phyloP scores from a whole-genome alignment of 2,888 invertebrate genomes.

The Zaprionus lineosus region DNA sequence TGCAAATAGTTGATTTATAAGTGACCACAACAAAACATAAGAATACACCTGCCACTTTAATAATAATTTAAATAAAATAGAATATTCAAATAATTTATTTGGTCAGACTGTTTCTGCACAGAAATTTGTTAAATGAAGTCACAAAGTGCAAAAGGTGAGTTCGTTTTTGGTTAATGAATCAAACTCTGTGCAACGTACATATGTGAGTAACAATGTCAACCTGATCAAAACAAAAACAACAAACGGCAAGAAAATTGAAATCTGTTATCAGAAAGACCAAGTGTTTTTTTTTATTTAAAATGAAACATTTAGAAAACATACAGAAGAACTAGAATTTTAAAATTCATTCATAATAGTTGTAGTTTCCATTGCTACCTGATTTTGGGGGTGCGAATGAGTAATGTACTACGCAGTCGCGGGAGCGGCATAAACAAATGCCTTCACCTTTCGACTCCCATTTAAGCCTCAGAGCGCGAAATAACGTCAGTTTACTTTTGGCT shows the following conservation, averaged over 20 bases:
- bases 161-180: slow-evolving; percentile 1
- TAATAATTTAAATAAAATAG: no score
- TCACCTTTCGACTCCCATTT: slow-evolving; percentile 42
- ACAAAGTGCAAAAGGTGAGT: slow-evolving; percentile 42
- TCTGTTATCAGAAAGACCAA: no score
- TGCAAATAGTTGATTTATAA: no score
- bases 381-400: not conserved
- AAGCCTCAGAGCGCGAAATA: slow-evolving; percentile 44
- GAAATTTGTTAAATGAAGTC: slow-evolving; percentile 29
- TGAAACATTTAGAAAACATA: no score
- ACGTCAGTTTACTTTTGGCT: slow-evolving; percentile 65
- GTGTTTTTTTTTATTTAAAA: no score
- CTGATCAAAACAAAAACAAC: slow-evolving; percentile 34
- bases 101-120: slow-evolving; percentile 10
- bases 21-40: not conserved
- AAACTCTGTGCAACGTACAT: no score
- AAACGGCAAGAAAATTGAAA: not conserved
- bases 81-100: not conserved
- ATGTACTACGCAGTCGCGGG: slow-evolving; percentile 53
- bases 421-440: slow-evolving; percentile 72
- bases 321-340: no score
- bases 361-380: slow-evolving; percentile 12
- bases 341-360: not conserved
- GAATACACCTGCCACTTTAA: slow-evolving; percentile 32
- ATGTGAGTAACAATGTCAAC: no score